These are phyloP conservation scores for Caenorhabditis sp. DNA, from an alignment of 2,888 invertebrate species.

Conservation along the genomic window DNA sequence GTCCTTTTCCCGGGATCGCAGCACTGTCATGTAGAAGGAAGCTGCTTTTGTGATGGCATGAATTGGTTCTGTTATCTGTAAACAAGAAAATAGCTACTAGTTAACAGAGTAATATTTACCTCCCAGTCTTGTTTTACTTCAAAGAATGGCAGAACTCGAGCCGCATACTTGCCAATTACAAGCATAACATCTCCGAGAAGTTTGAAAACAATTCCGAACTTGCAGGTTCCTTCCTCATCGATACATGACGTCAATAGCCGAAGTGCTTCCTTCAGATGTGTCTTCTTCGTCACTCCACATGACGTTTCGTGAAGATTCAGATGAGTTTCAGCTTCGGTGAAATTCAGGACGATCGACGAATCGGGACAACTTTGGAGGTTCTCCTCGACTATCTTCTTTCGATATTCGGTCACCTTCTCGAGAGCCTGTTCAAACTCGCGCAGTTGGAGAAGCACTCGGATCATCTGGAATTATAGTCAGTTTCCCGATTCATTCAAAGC, in stretches of 20 bases:
- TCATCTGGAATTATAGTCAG: conserved; percentile 44
- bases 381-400: conserved; percentile 27
- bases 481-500: no score
- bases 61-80: conserved; percentile 9
- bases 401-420: conserved; percentile 33
- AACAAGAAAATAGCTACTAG: no score
- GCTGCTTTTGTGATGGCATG: conserved; percentile 36
- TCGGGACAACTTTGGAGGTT: conserved; percentile 17
- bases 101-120: conserved; percentile 9
- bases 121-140: conserved; percentile 55
- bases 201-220: conserved; percentile 33
- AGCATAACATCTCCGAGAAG: conserved; percentile 36
- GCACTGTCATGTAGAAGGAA: conserved; percentile 57
- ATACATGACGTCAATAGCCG: conserved; percentile 11
- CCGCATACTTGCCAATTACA: conserved; percentile 16
- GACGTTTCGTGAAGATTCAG: conserved; percentile 44
- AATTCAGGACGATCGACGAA: conserved; percentile 39
- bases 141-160: conserved; percentile 16
- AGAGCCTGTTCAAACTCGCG: conserved; percentile 64
- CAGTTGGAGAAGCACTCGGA: conserved; percentile 62
- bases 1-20: conserved; percentile 29
- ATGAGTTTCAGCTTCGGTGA: conserved; percentile 62
- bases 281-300: conserved; percentile 43
- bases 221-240: background rate
- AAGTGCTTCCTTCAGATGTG: conserved; percentile 43